These are phyloP conservation scores for Chiloscyllium plagiosum DNA, from an alignment of 2,113 vertebrate species.

Conservation along the genomic window DNA sequence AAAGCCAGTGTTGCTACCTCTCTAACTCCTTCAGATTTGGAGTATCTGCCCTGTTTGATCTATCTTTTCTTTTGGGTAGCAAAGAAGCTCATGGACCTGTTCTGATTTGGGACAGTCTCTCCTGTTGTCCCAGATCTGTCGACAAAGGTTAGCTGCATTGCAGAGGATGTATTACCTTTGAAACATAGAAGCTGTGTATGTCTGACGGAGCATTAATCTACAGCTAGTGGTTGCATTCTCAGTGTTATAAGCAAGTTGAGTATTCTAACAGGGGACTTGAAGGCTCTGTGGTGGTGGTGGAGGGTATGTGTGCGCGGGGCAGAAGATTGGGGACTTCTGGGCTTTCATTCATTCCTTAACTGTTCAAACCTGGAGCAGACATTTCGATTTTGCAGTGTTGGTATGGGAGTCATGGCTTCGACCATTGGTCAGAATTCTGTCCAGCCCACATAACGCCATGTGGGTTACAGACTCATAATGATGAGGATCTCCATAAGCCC, in stretches of 20 bases:
- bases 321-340: neutral
- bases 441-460: neutral
- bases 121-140: neutral
- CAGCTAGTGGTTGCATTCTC: neutral
- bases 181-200: neutral
- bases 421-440: neutral
- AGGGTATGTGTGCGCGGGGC: neutral
- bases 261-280: neutral
- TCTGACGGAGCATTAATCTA: neutral
- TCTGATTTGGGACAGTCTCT: neutral
- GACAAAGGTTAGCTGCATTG: neutral
- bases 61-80: neutral
- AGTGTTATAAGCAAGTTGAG: constrained; percentile 19
- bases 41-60: neutral
- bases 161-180: neutral
- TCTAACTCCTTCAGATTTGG: neutral
- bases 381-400: neutral
- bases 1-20: neutral
- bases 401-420: neutral
- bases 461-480: neutral
- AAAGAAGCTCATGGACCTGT: neutral
- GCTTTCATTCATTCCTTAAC: neutral
- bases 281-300: neutral
- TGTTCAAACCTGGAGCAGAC: neutral
- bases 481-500: constrained; percentile 11